Evolutionary conservation across 2,888 invertebrate species (phyloP).

Genomic region (Nineta flava): DNA sequence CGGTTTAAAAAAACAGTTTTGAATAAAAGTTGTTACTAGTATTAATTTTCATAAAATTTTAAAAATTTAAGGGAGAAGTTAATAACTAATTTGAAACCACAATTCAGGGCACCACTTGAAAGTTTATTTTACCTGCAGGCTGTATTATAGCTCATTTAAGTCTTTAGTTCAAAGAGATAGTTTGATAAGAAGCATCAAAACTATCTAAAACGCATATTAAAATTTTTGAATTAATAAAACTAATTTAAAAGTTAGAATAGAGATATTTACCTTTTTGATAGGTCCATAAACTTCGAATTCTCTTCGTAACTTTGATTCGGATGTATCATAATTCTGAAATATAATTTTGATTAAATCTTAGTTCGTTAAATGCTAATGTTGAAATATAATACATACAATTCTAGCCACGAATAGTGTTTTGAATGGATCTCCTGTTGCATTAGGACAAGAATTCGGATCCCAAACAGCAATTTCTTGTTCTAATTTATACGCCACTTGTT

Average conservation of each 20-base stretch:
- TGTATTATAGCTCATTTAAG: too few relatives aligned
- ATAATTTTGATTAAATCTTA: constrained; percentile 8
- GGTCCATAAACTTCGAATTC: constrained; percentile 98
- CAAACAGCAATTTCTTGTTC: constrained; percentile 96
- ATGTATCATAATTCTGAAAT: constrained; percentile 93
- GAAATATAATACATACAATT: constrained; percentile 51
- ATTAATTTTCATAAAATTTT: too few relatives aligned
- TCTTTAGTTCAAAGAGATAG: too few relatives aligned
- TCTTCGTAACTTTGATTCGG: constrained; percentile 89
- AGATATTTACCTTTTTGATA: constrained; percentile 69
- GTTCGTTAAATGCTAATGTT: too few relatives aligned
- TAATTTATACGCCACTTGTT: constrained; percentile 92
- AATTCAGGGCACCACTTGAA: too few relatives aligned
- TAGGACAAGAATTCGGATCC: constrained; percentile 72
- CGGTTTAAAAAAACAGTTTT: too few relatives aligned
- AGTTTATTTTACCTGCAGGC: too few relatives aligned
- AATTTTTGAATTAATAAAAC: background rate
- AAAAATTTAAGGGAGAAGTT: too few relatives aligned
- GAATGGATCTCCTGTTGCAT: constrained; percentile 83
- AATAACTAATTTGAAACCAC: too few relatives aligned
- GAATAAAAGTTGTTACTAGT: too few relatives aligned
- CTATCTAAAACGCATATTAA: background rate
- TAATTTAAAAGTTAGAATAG: background rate
- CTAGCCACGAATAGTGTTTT: constrained; percentile 94
- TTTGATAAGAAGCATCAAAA: too few relatives aligned